These are phyloP conservation scores for Sula dactylatra DNA, from an alignment of 2,113 vertebrate species.

Conservation along the genomic window DNA sequence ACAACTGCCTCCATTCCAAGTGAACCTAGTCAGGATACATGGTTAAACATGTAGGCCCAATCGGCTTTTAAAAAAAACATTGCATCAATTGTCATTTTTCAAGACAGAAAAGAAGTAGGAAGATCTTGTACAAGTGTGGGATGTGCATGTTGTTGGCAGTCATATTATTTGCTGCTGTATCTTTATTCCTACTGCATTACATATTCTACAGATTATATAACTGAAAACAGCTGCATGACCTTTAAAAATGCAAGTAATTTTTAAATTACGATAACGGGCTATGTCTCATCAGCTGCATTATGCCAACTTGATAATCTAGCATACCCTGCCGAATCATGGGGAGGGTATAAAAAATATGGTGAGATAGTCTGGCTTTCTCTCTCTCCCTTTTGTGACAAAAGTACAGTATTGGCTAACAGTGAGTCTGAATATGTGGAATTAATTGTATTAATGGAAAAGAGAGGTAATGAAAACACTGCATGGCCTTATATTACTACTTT, in stretches of 20 bases:
- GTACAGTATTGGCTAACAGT: neutral
- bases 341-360: neutral
- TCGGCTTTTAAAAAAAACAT: neutral
- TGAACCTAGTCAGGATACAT: neutral
- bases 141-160: neutral
- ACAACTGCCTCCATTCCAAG: slow-evolving; percentile 10
- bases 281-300: neutral
- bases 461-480: neutral
- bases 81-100: neutral
- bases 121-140: neutral
- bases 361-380: neutral
- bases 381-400: neutral
- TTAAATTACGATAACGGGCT: neutral
- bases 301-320: neutral
- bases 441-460: neutral
- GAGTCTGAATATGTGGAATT: neutral
- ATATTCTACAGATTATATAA: neutral
- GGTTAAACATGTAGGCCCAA: neutral
- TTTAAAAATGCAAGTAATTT: slow-evolving; percentile 23
- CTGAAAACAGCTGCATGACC: neutral
- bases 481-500: neutral
- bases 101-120: neutral
- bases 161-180: neutral
- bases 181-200: neutral
- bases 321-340: neutral